Evolutionary conservation across 2,888 invertebrate species (phyloP).

Genomic region (Drosophila fulvimacula): DNA sequence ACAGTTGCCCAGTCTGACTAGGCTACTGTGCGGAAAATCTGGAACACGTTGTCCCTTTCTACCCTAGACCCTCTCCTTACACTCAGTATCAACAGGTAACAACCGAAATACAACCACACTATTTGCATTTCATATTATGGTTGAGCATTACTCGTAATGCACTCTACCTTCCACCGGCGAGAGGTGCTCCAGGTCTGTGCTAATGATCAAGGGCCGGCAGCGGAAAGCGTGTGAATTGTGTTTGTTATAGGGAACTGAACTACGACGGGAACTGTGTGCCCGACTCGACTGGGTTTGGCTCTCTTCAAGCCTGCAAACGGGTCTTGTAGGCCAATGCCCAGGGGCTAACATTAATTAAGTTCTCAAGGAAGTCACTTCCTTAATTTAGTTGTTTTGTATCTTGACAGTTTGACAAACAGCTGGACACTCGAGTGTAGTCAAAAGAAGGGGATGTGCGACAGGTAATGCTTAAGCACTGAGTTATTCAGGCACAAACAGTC

Average conservation of each 20-base stretch:
- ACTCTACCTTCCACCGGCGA: slow-evolving; percentile 8
- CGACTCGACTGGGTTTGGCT: background rate
- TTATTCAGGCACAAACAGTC: background rate
- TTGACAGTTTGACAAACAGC: slow-evolving; percentile 32
- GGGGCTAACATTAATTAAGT: slow-evolving; percentile 48
- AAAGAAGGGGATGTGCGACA: background rate
- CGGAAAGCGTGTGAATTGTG: slow-evolving; percentile 65
- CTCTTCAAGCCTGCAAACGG: background rate
- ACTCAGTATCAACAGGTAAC: slow-evolving; percentile 64
- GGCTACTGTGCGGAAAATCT: slow-evolving; percentile 2
- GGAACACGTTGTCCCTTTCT: background rate
- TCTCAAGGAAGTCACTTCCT: slow-evolving; percentile 51
- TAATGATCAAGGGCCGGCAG: slow-evolving; percentile 44
- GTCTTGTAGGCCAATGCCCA: slow-evolving; percentile 18
- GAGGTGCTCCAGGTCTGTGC: slow-evolving; percentile 13
- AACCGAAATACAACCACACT: slow-evolving; percentile 57
- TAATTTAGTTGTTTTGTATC: slow-evolving; percentile 41
- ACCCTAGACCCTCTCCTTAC: background rate
- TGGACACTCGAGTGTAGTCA: background rate
- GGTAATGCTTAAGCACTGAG: background rate
- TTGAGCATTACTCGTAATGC: slow-evolving; percentile 40
- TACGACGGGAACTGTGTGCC: background rate
- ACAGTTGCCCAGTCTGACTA: slow-evolving; percentile 1
- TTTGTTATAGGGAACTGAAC: slow-evolving; percentile 3
- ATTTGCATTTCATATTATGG: slow-evolving; percentile 72